phyloP scores from a whole-genome alignment of 1,140 invertebrate species.

The Dendrolimus punctatus region DNA sequence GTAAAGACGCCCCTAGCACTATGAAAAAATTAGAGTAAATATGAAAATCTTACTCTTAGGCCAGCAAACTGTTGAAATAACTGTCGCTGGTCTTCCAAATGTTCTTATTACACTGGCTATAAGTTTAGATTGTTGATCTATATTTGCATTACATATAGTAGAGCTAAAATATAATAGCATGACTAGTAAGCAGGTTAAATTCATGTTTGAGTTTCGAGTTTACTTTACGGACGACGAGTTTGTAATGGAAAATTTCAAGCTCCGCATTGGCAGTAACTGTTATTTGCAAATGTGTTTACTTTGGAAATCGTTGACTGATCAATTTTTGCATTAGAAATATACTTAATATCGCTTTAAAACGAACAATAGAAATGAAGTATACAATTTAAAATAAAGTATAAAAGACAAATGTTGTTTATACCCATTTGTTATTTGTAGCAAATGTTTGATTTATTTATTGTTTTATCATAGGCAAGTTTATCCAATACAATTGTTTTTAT shows the following conservation, averaged over 20 bases:
- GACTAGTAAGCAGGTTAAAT: neutral
- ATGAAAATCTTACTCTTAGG: conserved; percentile 26
- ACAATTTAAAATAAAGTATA: too few species aligned
- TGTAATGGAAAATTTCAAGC: too few species aligned
- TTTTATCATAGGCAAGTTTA: conserved; percentile 19
- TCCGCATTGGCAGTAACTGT: too few species aligned
- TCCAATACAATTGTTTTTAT: conserved; percentile 4
- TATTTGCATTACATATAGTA: neutral
- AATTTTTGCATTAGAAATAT: too few species aligned
- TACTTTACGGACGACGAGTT: neutral
- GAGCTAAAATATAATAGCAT: neutral
- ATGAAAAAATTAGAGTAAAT: neutral
- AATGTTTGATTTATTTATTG: conserved; percentile 5
- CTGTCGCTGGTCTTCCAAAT: conserved; percentile 21
- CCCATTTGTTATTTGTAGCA: neutral
- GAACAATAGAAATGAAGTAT: too few species aligned
- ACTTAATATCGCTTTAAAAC: too few species aligned
- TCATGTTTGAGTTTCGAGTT: conserved; percentile 1
- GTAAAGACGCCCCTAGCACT: too few species aligned
- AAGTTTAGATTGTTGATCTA: neutral
- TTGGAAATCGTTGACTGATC: too few species aligned
- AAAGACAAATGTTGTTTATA: too few species aligned
- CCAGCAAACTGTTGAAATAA: conserved; percentile 36
- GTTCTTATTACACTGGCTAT: conserved; percentile 28
- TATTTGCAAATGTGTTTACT: too few species aligned